phyloP scores from a whole-genome alignment of 2,888 invertebrate genomes.

The Chaetoderma sp. region DNA sequence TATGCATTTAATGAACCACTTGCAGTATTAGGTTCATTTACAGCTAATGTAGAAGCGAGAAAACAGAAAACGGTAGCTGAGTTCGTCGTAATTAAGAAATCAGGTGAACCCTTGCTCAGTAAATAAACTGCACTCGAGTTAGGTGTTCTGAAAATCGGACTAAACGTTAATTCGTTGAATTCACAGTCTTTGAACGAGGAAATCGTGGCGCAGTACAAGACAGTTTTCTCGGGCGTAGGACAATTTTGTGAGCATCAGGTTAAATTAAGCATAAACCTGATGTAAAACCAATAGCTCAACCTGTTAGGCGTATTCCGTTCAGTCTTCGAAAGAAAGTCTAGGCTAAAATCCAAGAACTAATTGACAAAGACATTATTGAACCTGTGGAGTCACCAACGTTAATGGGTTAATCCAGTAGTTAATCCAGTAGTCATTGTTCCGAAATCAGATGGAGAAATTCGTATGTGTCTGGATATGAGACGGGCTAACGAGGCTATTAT shows the following conservation, averaged over 20 bases:
- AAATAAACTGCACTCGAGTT: constrained; percentile 24
- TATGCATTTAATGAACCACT: neutral
- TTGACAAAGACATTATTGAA: constrained; percentile 28
- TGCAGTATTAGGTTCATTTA: neutral
- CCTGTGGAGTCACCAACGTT: constrained; percentile 38
- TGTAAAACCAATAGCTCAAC: constrained; percentile 29
- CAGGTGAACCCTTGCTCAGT: neutral
- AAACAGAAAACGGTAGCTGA: neutral
- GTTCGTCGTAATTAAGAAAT: neutral
- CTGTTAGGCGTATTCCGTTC: constrained; percentile 31
- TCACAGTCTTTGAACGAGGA: too few relatives aligned
- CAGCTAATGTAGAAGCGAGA: neutral
- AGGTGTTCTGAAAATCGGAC: too few relatives aligned
- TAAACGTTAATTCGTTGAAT: too few relatives aligned
- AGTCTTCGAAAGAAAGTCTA: constrained; percentile 31
- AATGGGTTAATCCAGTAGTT: too few relatives aligned
- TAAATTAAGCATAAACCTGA: too few relatives aligned
- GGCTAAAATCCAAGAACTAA: constrained; percentile 26
- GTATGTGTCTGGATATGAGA: constrained; percentile 46
- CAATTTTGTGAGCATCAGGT: too few relatives aligned
- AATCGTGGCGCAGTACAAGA: too few relatives aligned
- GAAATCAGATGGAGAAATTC: constrained; percentile 34
- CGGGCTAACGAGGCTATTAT: constrained; percentile 41
- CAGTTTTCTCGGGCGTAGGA: too few relatives aligned
- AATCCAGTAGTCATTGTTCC: constrained; percentile 26